phyloP scores from a whole-genome alignment of 1,140 invertebrate genomes.

The Brachionus angularis region DNA sequence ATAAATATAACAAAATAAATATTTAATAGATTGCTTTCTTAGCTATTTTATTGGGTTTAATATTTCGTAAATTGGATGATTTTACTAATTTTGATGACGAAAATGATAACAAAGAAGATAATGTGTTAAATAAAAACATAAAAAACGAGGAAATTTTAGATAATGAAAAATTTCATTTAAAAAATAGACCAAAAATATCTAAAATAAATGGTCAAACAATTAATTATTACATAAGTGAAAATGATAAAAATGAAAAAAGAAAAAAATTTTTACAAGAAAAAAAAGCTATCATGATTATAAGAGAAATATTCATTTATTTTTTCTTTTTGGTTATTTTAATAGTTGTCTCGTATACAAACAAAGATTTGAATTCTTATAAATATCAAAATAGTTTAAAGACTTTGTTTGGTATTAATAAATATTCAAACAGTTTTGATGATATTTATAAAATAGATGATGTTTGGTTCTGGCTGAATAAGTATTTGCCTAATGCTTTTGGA shows the following conservation, averaged over 20 bases:
- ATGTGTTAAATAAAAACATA: background rate
- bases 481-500: too few species aligned
- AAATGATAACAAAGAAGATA: too few species aligned
- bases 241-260: background rate
- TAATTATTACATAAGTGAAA: too few species aligned
- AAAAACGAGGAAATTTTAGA: slow-evolving; percentile 52
- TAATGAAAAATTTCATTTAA: slow-evolving; percentile 46
- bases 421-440: background rate
- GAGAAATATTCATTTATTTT: slow-evolving; percentile 54
- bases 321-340: slow-evolving; percentile 7
- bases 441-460: background rate
- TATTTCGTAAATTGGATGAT: slow-evolving; percentile 49
- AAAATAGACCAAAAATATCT: too few species aligned
- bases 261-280: slow-evolving; percentile 38
- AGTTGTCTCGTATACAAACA: slow-evolving; percentile 28
- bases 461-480: background rate
- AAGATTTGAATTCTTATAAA: slow-evolving; percentile 49
- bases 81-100: slow-evolving; percentile 59
- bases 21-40: too few species aligned
- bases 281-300: background rate
- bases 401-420: slow-evolving; percentile 55
- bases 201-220: slow-evolving; percentile 47
- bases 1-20: background rate
- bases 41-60: slow-evolving; percentile 50
- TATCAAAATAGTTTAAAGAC: slow-evolving; percentile 56